Evolutionary conservation across 2,888 invertebrate species (phyloP).

Genomic region (Cataglyphis rosenhaueri): DNA sequence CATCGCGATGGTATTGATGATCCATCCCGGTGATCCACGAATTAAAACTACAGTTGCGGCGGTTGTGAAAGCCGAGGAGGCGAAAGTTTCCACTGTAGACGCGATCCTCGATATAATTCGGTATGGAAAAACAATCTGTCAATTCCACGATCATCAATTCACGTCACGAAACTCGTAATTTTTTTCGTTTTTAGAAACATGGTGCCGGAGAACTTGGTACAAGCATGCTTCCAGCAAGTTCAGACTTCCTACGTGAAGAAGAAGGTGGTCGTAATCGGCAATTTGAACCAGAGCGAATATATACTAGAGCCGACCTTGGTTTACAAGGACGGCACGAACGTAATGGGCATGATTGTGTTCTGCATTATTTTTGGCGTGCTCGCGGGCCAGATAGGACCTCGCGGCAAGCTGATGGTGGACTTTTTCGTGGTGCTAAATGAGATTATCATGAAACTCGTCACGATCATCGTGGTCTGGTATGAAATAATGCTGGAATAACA

Average conservation of each 20-base stretch:
- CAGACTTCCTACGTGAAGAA: conserved; percentile 86
- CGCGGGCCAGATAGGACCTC: conserved; percentile 87
- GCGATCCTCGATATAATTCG: conserved; percentile 88
- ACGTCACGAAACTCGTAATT: conserved; percentile 13
- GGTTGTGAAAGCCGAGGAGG: conserved; percentile 67
- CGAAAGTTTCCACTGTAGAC: conserved; percentile 86
- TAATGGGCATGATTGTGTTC: conserved; percentile 88
- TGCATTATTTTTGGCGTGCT: conserved; percentile 88
- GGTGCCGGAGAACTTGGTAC: conserved; percentile 88
- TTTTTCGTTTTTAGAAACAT: conserved; percentile 86
- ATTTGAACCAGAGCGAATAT: conserved; percentile 74
- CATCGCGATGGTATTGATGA: conserved; percentile 88
- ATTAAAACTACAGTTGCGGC: conserved; percentile 81
- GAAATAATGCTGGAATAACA: not conserved
- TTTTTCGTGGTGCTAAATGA: conserved; percentile 88
- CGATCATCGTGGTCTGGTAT: conserved; percentile 88
- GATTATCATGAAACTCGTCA: conserved; percentile 88
- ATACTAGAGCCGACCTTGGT: conserved; percentile 79
- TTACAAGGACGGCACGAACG: conserved; percentile 88
- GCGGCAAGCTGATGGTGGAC: conserved; percentile 87
- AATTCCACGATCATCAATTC: not conserved
- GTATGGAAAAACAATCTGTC: conserved; percentile 76
- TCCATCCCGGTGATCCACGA: conserved; percentile 89
- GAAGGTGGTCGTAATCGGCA: conserved; percentile 75
- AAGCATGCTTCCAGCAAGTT: conserved; percentile 88